phyloP scores from a whole-genome alignment of 2,113 vertebrate genomes.

The Redunca redunca region DNA sequence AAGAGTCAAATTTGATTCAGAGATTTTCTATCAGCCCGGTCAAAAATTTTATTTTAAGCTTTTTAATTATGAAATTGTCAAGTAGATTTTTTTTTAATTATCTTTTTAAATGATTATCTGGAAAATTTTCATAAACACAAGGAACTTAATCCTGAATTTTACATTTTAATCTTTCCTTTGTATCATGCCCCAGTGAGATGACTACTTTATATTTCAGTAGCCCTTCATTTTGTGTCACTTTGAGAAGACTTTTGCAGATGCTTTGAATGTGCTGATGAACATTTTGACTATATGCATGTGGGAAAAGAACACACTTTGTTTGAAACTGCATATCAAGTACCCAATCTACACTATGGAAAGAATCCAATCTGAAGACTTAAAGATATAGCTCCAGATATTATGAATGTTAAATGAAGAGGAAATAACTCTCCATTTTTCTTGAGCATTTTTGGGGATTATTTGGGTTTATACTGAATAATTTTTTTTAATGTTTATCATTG shows the following conservation, averaged over 20 bases:
- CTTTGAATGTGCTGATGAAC: background rate
- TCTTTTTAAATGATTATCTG: background rate
- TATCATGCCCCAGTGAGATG: background rate
- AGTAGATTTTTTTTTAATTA: background rate
- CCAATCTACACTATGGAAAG: background rate
- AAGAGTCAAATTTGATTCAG: background rate
- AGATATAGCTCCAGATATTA: background rate
- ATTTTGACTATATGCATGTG: accelerated
- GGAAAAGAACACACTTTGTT: background rate
- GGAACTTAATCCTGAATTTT: background rate
- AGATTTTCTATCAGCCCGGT: background rate
- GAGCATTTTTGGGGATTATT: background rate
- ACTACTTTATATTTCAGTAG: background rate
- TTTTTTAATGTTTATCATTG: background rate
- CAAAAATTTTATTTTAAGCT: background rate
- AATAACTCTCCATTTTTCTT: background rate
- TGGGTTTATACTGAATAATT: background rate
- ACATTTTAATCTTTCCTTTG: background rate
- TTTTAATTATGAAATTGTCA: background rate
- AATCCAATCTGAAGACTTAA: background rate
- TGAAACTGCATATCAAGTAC: background rate
- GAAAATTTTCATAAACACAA: background rate
- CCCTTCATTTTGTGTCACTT: background rate
- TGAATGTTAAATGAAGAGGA: background rate
- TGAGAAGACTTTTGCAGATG: background rate